Percentiles rank a stretch among this genome's conserved stretches.
phyloP scores from a whole-genome alignment of 2,797 vertebrate genomes.

The Chelidonichthys spinosus region DNA sequence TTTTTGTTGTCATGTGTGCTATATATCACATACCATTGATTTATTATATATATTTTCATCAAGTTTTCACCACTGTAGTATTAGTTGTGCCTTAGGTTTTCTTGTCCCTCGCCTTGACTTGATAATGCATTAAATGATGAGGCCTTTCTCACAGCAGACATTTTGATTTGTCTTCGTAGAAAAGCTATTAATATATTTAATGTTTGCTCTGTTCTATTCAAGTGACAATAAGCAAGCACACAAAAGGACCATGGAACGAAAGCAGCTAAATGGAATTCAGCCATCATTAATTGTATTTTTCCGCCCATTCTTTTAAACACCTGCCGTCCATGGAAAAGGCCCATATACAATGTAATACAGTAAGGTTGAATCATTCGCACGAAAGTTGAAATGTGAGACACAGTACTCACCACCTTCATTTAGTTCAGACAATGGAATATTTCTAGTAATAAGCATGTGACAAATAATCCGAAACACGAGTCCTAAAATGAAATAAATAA shows the following conservation, averaged over 20 bases:
- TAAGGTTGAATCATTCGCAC: not conserved
- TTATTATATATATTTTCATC: not conserved
- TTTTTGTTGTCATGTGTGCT: not conserved
- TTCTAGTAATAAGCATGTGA: conserved; percentile 29
- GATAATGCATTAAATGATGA: not conserved
- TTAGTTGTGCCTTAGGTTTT: not conserved
- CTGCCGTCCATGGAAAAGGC: not conserved
- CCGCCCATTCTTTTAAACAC: not conserved
- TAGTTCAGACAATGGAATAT: conserved; percentile 30
- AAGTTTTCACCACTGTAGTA: not conserved
- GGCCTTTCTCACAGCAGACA: not conserved
- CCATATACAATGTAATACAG: not conserved
- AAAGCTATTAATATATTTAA: not conserved
- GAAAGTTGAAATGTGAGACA: conserved; percentile 3
- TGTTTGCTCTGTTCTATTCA: not conserved
- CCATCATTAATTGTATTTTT: not conserved
- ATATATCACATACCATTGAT: too few species aligned
- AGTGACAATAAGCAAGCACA: not conserved
- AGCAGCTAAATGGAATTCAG: not conserved
- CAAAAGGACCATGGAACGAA: not conserved
- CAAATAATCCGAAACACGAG: conserved; percentile 47
- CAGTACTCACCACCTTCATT: not conserved
- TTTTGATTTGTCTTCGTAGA: not conserved
- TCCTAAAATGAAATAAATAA: conserved; percentile 38
- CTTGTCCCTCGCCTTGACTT: not conserved